Base-by-base conservation (phyloP, 2,797 vertebrate genomes). In the Hyperoplus lanceolatus region DNA sequence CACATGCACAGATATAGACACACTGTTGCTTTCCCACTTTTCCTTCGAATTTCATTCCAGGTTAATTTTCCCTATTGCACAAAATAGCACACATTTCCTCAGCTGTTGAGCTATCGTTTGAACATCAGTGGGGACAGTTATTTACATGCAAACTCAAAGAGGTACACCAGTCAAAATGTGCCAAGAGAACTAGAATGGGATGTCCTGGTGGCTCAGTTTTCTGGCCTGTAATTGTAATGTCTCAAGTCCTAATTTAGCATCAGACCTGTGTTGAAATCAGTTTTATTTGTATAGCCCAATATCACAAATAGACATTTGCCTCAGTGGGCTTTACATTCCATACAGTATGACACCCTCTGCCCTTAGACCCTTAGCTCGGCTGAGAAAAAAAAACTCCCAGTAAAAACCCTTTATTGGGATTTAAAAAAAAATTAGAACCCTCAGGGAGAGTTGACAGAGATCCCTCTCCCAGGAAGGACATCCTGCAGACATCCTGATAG, bases 41-140 rank as follows among this genome's bases (percentile, higher is more conserved):
- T 11, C 63, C 62, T 59, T 59, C 70, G 45, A 18, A 68, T 77
- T 69, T 83, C 36, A 72, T 70, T 75, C 6, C 21, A 81, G 67
- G 18, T 75, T 43, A 41, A 58, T 72, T 80, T 85, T 87, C 67
- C 38, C 14, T 53, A 29, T 29, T 18, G n/a, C 14, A 68, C 29
- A 29, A 3, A 76, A 85, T 13, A 75, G 3, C 46, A 75, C 58
- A 65, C 68, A 70, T 61, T n/a, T 10, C 8, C 64, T 51, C 5
- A 3, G 6, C 15, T 53, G 60, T 39, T 42, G 38, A 68, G 16
- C 10, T 1, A 12, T 4, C 21, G n/a, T 70, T 80, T 7, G 56
- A 50, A 62, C 6, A 4, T 58, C 0, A 56, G 75, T 6, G 21
- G 0, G 18, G 29, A 0, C 18, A 70, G 8, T 8, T 51, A 61